Evolutionary conservation across 2,888 invertebrate genomes (phyloP).

Genomic region (Caenorhabditis japonica): DNA sequence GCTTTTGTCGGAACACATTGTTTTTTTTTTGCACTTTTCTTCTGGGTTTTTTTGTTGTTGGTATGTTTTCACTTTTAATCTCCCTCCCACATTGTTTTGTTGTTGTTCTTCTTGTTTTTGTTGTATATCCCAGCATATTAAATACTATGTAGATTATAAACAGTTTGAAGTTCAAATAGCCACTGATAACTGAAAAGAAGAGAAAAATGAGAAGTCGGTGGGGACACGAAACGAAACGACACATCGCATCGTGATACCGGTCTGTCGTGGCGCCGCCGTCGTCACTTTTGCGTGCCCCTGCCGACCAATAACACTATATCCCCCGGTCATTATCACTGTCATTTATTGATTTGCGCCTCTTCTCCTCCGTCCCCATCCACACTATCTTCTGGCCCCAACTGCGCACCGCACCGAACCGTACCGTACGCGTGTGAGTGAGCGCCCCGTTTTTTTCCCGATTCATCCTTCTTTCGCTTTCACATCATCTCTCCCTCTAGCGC

Average conservation of each 20-base stretch:
- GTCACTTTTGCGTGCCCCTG: constrained; percentile 29
- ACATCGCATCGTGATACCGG: constrained; percentile 40
- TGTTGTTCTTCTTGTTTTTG: too few species aligned
- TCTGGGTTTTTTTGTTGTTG: too few species aligned
- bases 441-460: constrained; percentile 42
- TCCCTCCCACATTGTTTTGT: too few species aligned
- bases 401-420: too few species aligned
- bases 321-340: constrained; percentile 50
- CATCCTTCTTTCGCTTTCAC: too few species aligned
- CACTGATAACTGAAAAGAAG: constrained; percentile 14
- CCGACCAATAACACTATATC: constrained; percentile 51
- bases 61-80: too few species aligned
- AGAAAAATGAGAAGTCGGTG: constrained; percentile 41
- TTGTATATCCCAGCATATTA: too few species aligned
- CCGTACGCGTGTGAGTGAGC: constrained; percentile 30
- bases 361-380: constrained; percentile 8
- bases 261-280: constrained; percentile 33
- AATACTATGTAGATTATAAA: background rate
- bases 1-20: too few species aligned
- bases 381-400: constrained; percentile 17
- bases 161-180: background rate
- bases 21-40: too few species aligned
- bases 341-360: constrained; percentile 43
- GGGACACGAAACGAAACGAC: too few species aligned
- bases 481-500: constrained; percentile 41